These are phyloP conservation scores for Opisthograptis luteolata DNA, from an alignment of 2,888 invertebrate species.

Conservation along the genomic window DNA sequence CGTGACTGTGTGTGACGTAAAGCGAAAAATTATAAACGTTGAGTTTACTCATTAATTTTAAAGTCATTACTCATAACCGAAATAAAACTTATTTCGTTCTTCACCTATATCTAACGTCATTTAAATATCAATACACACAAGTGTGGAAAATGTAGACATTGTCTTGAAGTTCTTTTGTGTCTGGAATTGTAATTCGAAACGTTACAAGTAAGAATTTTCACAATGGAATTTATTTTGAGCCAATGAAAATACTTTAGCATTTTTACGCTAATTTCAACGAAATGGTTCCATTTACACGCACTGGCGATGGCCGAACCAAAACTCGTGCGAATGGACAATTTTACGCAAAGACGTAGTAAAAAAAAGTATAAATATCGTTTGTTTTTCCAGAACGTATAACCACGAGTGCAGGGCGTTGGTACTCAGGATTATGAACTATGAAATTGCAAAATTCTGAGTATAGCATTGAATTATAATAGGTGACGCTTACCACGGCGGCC, in stretches of 20 bases:
- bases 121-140: conserved; percentile 39
- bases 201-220: conserved; percentile 6
- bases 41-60: no score
- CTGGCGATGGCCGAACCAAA: not conserved
- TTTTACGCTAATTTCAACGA: not conserved
- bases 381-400: no score
- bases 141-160: conserved; percentile 32
- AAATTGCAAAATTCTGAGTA: no score
- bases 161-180: conserved; percentile 24
- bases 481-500: no score
- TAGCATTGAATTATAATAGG: no score
- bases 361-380: no score
- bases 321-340: no score
- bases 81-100: not conserved
- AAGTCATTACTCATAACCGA: not conserved
- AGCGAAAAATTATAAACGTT: no score
- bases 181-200: conserved; percentile 10
- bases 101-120: conserved; percentile 30
- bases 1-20: no score
- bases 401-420: no score
- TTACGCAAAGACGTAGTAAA: no score
- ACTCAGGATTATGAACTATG: no score
- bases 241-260: not conserved
- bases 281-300: not conserved
- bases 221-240: conserved; percentile 10